Evolutionary conservation across 2,888 invertebrate species (phyloP).

Genomic region (Tachina fera): DNA sequence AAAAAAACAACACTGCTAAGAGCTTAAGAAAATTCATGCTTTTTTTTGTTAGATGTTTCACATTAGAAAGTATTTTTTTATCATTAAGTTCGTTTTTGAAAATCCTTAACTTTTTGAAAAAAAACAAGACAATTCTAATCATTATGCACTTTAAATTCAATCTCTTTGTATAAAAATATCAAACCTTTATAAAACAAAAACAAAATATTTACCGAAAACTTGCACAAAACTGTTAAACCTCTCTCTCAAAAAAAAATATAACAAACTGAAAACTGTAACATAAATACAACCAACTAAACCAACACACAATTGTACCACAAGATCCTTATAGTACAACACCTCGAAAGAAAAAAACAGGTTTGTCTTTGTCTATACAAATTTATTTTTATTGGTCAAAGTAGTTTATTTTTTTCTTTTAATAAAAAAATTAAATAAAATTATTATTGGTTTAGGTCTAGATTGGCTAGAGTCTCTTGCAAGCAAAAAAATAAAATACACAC

Average conservation of each 20-base stretch:
- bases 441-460: constrained; percentile 46
- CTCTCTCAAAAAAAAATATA: not conserved
- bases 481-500: constrained; percentile 6
- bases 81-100: not conserved
- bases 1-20: not conserved
- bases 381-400: constrained; percentile 28
- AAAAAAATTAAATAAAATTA: constrained; percentile 3
- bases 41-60: constrained; percentile 44
- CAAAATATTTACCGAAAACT: constrained; percentile 46
- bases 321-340: constrained; percentile 82
- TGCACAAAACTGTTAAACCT: constrained; percentile 67
- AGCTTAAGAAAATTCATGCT: constrained; percentile 26
- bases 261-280: constrained; percentile 53
- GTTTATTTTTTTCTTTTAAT: constrained; percentile 6
- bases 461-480: constrained; percentile 54
- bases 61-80: not conserved
- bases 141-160: constrained; percentile 60
- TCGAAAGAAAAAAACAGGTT: constrained; percentile 79
- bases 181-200: constrained; percentile 31
- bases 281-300: constrained; percentile 69
- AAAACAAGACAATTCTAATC: constrained; percentile 53
- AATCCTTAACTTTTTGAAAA: constrained; percentile 17
- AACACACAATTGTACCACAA: constrained; percentile 76
- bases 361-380: constrained; percentile 73
- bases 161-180: constrained; percentile 53